Evolutionary conservation across 2,797 vertebrate species (phyloP).

Genomic region (Synaphobranchus kaupii): DNA sequence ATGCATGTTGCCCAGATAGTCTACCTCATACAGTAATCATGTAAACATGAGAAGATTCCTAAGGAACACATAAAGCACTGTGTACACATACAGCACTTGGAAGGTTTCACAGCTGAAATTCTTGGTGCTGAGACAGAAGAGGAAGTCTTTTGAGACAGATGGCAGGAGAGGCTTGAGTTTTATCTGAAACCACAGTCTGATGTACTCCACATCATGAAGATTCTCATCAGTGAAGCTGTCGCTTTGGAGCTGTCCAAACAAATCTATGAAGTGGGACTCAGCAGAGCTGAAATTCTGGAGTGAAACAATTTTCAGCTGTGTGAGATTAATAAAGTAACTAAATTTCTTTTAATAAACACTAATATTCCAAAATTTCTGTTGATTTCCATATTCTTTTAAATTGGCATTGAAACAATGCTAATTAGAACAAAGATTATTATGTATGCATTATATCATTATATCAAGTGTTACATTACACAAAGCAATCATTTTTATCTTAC

Average conservation of each 20-base stretch:
- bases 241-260: conserved; percentile 54
- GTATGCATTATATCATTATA: neutral
- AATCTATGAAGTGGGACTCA: conserved; percentile 52
- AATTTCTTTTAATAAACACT: neutral
- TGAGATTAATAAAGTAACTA: neutral
- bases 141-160: conserved; percentile 49
- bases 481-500: conserved; percentile 49
- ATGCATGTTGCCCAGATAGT: neutral
- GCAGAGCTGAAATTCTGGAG: conserved; percentile 64
- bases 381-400: conserved; percentile 2
- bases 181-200: conserved; percentile 71
- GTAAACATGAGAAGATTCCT: neutral
- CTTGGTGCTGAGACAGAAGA: conserved; percentile 74
- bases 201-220: conserved; percentile 64
- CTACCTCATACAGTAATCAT: neutral
- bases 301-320: neutral
- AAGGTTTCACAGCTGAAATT: conserved; percentile 73
- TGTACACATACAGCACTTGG: conserved; percentile 69
- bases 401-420: neutral
- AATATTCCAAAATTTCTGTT: neutral
- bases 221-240: conserved; percentile 55
- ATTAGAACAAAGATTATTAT: neutral
- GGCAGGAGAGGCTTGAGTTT: conserved; percentile 69
- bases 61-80: neutral
- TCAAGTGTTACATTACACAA: neutral